Conservation (phyloP, 1,140 invertebrate genomes). For the Drosophila elegans region DNA sequence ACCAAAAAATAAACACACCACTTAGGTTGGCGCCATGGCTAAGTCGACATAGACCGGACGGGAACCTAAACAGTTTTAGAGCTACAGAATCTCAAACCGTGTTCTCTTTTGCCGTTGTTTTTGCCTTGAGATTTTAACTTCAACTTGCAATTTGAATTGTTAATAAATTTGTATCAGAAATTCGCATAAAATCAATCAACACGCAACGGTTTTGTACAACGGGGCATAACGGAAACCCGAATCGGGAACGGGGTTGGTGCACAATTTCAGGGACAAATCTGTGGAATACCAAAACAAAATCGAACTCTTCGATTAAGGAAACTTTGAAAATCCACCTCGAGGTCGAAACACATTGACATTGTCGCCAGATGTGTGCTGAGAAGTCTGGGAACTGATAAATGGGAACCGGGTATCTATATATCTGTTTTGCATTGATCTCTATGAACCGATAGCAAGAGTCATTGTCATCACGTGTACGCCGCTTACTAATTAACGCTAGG, state of each 20-base stretch:
- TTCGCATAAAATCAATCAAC: conserved; percentile 62
- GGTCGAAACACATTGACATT: conserved; percentile 13
- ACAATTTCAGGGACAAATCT: conserved; percentile 73
- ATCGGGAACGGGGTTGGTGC: conserved; percentile 68
- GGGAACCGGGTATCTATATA: conserved; percentile 12
- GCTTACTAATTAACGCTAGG: conserved; percentile 58
- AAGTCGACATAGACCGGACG: not conserved
- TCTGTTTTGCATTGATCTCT: conserved; percentile 53
- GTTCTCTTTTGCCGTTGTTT: conserved; percentile 3
- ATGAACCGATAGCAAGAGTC: conserved; percentile 65
- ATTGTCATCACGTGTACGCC: conserved; percentile 65
- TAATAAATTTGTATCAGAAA: conserved; percentile 64
- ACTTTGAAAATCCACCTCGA: conserved; percentile 25
- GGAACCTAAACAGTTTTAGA: not conserved
- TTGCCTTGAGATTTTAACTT: conserved; percentile 40
- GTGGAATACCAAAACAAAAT: conserved; percentile 15
- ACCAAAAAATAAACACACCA: conserved; percentile 5
- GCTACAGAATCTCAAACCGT: not conserved
- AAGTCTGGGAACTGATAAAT: conserved; percentile 5
- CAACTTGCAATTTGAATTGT: conserved; percentile 67
- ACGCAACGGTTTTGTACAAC: conserved; percentile 33
- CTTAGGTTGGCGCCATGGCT: not conserved
- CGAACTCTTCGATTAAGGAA: conserved; percentile 9
- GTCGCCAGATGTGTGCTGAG: not conserved
- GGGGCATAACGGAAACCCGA: conserved; percentile 55